A percentile compares a stretch with the other conserved stretches of the same genome.
Conservation (phyloP, 2,113 vertebrate genomes). For the Ameiurus melas region DNA sequence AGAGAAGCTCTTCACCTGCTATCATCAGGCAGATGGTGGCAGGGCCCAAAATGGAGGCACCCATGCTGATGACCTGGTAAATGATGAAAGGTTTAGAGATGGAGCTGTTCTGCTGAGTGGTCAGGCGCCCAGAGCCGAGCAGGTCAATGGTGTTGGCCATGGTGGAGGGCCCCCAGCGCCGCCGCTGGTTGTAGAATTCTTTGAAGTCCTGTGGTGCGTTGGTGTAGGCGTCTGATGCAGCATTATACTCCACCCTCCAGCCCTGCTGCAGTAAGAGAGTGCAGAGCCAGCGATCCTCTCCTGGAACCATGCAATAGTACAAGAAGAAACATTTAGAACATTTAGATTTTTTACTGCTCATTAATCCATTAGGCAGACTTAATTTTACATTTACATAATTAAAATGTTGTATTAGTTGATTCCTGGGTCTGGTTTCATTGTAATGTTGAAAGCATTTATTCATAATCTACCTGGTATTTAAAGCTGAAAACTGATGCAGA, state of each 20-base stretch:
- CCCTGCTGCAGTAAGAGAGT: slow-evolving; percentile 74
- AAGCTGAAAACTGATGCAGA: not conserved
- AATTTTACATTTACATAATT: not conserved
- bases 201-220: slow-evolving; percentile 74
- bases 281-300: slow-evolving; percentile 76
- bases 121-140: slow-evolving; percentile 53
- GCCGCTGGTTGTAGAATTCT: slow-evolving; percentile 75
- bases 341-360: not conserved
- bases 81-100: slow-evolving; percentile 73
- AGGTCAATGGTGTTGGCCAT: slow-evolving; percentile 71
- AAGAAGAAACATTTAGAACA: not conserved
- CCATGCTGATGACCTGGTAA: slow-evolving; percentile 68
- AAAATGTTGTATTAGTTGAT: not conserved
- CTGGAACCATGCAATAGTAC: slow-evolving; percentile 46
- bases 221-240: slow-evolving; percentile 74
- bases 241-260: slow-evolving; percentile 76
- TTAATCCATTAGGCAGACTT: not conserved
- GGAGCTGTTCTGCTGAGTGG: slow-evolving; percentile 65
- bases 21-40: slow-evolving; percentile 69
- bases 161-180: slow-evolving; percentile 73
- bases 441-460: not conserved
- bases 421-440: not conserved
- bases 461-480: too few relatives aligned
- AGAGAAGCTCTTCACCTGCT: slow-evolving; percentile 54
- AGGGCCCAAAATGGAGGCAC: slow-evolving; percentile 64